These are phyloP conservation scores for Onthophagus taurus DNA, from an alignment of 1,140 invertebrate genomes.

Conservation along the genomic window DNA sequence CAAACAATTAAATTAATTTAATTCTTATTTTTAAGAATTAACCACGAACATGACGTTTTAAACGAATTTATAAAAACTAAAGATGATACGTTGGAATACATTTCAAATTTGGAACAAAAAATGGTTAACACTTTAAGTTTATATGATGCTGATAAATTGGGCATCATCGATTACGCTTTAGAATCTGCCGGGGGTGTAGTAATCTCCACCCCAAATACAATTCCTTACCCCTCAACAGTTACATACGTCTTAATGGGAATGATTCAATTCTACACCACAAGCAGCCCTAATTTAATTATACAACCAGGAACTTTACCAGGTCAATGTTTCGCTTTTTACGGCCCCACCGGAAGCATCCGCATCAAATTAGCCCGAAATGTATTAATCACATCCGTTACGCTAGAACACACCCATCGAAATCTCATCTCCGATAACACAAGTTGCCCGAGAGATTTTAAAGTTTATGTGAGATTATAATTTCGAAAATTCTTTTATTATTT, in stretches of 20 bases:
- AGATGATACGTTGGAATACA: conserved; percentile 2
- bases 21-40: conserved; percentile 2
- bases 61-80: neutral
- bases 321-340: conserved; percentile 22
- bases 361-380: conserved; percentile 13
- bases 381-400: conserved; percentile 12
- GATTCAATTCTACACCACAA: conserved; percentile 6
- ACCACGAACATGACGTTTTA: conserved; percentile 3
- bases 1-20: neutral
- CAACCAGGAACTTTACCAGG: conserved; percentile 19
- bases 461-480: conserved; percentile 16
- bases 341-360: conserved; percentile 7
- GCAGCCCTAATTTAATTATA: conserved; percentile 12
- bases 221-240: conserved; percentile 13
- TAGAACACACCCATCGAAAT: conserved; percentile 11
- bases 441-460: conserved; percentile 16
- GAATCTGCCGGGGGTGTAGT: conserved; percentile 17
- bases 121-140: conserved; percentile 17
- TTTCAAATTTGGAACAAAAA: conserved; percentile 9
- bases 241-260: conserved; percentile 12
- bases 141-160: conserved; percentile 22
- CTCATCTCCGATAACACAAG: conserved; percentile 11
- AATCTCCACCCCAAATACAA: conserved; percentile 16
- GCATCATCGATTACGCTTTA: conserved; percentile 19
- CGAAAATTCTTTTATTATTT: no score